A percentile compares a stretch with the other conserved stretches of the same genome.
These are phyloP conservation scores for Branchellion lobata DNA, from an alignment of 2,888 invertebrate species.

Conservation along the genomic window DNA sequence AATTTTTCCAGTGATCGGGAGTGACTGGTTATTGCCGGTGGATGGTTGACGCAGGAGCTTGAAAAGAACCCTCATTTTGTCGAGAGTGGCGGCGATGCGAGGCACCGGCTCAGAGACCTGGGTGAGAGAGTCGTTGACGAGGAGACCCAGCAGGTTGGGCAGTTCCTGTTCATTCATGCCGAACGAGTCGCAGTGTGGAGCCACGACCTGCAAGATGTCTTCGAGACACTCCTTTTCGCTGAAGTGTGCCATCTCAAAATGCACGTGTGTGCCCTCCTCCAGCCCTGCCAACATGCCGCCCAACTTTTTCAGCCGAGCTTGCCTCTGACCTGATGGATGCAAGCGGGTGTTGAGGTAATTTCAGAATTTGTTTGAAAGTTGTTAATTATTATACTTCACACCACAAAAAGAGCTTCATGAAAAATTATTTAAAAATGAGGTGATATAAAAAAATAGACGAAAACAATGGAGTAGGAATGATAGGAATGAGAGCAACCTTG, in stretches of 20 bases:
- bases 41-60: slow-evolving; percentile 54
- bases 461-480: too few species aligned
- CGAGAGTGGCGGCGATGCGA: slow-evolving; percentile 75
- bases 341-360: neutral
- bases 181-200: slow-evolving; percentile 77
- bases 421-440: too few species aligned
- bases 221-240: slow-evolving; percentile 72
- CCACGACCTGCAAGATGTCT: slow-evolving; percentile 70
- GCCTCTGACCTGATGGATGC: slow-evolving; percentile 67
- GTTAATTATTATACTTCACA: too few species aligned
- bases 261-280: slow-evolving; percentile 68
- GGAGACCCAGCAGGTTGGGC: slow-evolving; percentile 73
- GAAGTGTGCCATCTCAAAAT: slow-evolving; percentile 85
- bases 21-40: slow-evolving; percentile 40
- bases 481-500: too few species aligned
- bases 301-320: slow-evolving; percentile 69
- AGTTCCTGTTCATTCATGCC: slow-evolving; percentile 88
- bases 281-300: slow-evolving; percentile 70
- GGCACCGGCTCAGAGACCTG: slow-evolving; percentile 78
- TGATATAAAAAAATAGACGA: too few species aligned
- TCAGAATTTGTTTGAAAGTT: too few species aligned
- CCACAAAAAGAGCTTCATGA: too few species aligned
- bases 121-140: slow-evolving; percentile 73
- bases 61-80: slow-evolving; percentile 77
- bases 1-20: slow-evolving; percentile 63